Percentiles rank a stretch among this genome's conserved stretches.
phyloP scores from a whole-genome alignment of 2,113 vertebrate genomes.

The Chauna torquata region DNA sequence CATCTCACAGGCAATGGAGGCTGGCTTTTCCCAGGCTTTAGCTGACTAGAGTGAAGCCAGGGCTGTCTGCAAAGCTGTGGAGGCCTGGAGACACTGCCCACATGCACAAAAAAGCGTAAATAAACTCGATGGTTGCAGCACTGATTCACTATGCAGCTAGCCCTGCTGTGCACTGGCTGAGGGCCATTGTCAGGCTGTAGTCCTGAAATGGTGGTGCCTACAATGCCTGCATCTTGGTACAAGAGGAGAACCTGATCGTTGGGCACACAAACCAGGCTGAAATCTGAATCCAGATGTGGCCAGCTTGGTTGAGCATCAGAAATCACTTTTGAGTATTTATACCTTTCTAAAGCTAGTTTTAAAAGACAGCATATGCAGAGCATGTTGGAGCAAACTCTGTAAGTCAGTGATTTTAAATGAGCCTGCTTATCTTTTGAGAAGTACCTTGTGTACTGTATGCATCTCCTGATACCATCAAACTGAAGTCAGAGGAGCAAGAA shows the following conservation, averaged over 20 bases:
- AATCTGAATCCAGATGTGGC: background rate
- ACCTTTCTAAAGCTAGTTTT: background rate
- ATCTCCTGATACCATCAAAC: background rate
- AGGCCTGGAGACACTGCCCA: background rate
- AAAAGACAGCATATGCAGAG: background rate
- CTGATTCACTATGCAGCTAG: background rate
- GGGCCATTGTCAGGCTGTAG: background rate
- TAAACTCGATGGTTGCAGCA: background rate
- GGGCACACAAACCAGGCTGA: background rate
- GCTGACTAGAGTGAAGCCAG: fast-evolving
- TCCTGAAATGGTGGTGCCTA: background rate
- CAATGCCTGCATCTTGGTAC: background rate
- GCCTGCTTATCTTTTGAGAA: background rate
- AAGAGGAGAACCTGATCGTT: background rate
- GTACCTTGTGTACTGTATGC: background rate
- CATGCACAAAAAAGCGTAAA: background rate
- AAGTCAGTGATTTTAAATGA: background rate
- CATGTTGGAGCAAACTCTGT: background rate
- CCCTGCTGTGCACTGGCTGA: background rate
- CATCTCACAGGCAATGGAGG: background rate
- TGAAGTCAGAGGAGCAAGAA: background rate
- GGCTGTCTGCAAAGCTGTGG: background rate
- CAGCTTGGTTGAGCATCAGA: background rate
- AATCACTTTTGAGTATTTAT: background rate
- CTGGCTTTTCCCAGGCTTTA: background rate